A percentile compares a stretch with the other conserved stretches of the same genome.
Conservation (phyloP, 1,140 invertebrate genomes). For the Eueides isabella region DNA sequence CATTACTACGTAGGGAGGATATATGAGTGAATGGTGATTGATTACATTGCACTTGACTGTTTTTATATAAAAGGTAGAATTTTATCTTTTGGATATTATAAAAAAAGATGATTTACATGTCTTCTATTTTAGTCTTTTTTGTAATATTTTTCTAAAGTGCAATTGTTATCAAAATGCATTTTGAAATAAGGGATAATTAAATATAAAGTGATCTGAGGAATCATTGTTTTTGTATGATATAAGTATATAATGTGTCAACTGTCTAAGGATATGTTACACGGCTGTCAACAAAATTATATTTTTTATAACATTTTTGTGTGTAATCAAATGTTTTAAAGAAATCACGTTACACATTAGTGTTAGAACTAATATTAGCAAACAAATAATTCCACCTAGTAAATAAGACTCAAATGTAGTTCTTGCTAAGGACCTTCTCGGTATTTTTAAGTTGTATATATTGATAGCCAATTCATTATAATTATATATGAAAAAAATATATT, state of each 20-base stretch:
- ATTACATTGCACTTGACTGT: not conserved
- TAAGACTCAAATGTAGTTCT: slow-evolving; percentile 74
- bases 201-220: not conserved
- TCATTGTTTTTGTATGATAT: not conserved
- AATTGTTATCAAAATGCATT: not conserved
- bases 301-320: slow-evolving; percentile 14
- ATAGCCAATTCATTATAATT: slow-evolving; percentile 73
- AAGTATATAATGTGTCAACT: not conserved
- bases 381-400: slow-evolving; percentile 73
- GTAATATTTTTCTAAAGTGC: not conserved
- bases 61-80: not conserved
- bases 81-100: not conserved
- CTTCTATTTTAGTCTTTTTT: not conserved
- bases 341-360: slow-evolving; percentile 34
- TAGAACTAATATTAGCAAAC: slow-evolving; percentile 47
- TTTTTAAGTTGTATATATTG: slow-evolving; percentile 74
- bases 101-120: not conserved
- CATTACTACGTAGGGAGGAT: not conserved
- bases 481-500: slow-evolving; percentile 67
- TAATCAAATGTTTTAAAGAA: slow-evolving; percentile 26
- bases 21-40: not conserved
- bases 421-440: slow-evolving; percentile 60
- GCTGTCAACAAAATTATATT: not conserved
- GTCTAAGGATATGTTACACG: not conserved
- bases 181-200: not conserved